Conservation (phyloP, 2,888 invertebrate genomes). For the Acanthosepion pharaonis region DNA sequence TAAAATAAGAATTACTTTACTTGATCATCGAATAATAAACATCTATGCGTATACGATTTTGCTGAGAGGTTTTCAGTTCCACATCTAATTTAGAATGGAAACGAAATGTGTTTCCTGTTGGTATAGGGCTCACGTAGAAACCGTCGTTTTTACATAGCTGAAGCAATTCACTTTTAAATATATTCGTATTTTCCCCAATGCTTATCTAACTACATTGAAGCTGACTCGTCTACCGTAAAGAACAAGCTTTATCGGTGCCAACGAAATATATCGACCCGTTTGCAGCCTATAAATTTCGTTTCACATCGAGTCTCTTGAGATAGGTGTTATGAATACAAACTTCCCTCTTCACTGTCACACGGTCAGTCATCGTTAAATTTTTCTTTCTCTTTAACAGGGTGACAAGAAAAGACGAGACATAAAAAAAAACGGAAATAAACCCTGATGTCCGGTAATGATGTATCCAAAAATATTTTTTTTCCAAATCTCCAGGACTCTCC, state of each 20-base stretch:
- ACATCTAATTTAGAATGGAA: too few species aligned
- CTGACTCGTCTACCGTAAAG: not conserved
- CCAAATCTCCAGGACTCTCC: too few species aligned
- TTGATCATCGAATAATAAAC: too few species aligned
- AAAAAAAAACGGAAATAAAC: not conserved
- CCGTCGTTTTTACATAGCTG: too few species aligned
- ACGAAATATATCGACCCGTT: not conserved
- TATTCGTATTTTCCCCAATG: not conserved
- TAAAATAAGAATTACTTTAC: too few species aligned
- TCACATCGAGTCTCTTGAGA: not conserved
- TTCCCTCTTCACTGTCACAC: not conserved
- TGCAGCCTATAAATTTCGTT: not conserved
- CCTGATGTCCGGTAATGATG: not conserved
- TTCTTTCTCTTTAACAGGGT: not conserved
- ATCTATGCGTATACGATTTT: too few species aligned
- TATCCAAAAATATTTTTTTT: not conserved
- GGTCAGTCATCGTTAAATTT: not conserved
- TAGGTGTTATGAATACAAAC: not conserved
- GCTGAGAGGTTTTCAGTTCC: too few species aligned
- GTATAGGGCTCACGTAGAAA: too few species aligned
- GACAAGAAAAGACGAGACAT: not conserved
- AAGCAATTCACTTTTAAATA: not conserved
- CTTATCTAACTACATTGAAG: not conserved
- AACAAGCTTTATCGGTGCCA: not conserved
- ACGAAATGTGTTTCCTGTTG: too few species aligned